A percentile compares a stretch with the other conserved stretches of the same genome.
Evolutionary conservation across 2,113 vertebrate genomes (phyloP).

Genomic region (Charadrius vociferus): DNA sequence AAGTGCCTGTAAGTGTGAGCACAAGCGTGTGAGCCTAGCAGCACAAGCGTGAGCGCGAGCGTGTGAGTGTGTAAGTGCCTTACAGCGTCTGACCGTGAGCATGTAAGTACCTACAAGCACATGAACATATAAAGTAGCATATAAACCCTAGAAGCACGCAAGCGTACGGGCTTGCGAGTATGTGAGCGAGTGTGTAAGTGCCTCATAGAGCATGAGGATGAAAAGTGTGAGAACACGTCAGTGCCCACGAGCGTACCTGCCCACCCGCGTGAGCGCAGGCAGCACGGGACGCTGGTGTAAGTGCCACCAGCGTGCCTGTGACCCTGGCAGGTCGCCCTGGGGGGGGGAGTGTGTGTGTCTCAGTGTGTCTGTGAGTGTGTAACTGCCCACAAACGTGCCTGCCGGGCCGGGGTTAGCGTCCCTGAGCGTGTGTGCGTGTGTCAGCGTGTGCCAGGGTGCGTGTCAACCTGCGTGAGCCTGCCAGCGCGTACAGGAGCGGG

Average conservation of each 20-base stretch:
- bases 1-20: background rate
- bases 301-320: background rate
- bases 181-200: background rate
- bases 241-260: background rate
- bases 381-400: background rate
- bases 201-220: rapidly evolving
- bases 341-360: too few relatives aligned
- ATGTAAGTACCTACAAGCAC: background rate
- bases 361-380: background rate
- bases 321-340: background rate
- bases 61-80: background rate
- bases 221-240: background rate
- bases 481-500: background rate
- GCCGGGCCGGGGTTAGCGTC: background rate
- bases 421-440: background rate
- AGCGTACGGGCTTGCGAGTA: rapidly evolving
- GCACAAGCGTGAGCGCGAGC: background rate
- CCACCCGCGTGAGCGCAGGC: background rate
- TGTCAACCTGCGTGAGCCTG: background rate
- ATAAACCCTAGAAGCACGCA: background rate
- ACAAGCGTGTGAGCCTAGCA: background rate
- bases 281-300: background rate
- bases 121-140: background rate
- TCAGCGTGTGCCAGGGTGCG: background rate
- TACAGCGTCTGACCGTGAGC: rapidly evolving